Evolutionary conservation across 1,140 invertebrate genomes (phyloP), one percentile per base, ranked within the genome.

Genomic region (Coelopa frigida): DNA sequence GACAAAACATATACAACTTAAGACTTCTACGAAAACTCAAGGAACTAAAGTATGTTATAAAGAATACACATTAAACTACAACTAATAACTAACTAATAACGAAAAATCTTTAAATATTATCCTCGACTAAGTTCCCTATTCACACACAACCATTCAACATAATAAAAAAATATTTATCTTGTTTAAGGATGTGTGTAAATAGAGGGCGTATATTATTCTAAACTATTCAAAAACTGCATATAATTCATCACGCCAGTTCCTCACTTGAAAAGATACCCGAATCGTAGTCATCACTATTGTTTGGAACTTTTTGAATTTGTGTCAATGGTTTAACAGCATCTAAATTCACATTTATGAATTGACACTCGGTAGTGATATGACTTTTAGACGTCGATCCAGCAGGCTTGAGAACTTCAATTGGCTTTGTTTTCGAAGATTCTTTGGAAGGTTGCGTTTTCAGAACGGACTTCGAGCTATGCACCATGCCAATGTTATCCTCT

Each of bases 401-500:
- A n/a, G 40, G 40, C 27, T 21, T 24, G 7, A 22, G 1, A 35
- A 31, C 22, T 36, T 17, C 12, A 18, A 14, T 1, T 22, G 31
- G 23, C 18, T 44, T 35, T 6, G 39, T 10, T 42, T 6, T 26
- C 10, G 39, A 27, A 17, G 38, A 11, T 41, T 23, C 10, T 37
- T 43, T 43, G 5, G 17, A 0, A 0, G 40, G 15, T 21, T 26
- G 20, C 11, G 39, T 2, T 43, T 43, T 31, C 26, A n/a, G 21
- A 21, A 14, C 6, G 5, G 17, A 20, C 14, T 38, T 20, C 24
- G 12, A 12, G 14, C 17, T 3, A 21, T 42, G 5, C 18, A 46
- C 26, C 41, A 48, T 42, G 11, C 52, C 52, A 31, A 54, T 54
- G 31, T 54, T 46, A 37, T 54, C 52, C 37, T 54, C 52, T 21